phyloP scores from a whole-genome alignment of 2,888 invertebrate species.

The Leptura quadrifasciata region DNA sequence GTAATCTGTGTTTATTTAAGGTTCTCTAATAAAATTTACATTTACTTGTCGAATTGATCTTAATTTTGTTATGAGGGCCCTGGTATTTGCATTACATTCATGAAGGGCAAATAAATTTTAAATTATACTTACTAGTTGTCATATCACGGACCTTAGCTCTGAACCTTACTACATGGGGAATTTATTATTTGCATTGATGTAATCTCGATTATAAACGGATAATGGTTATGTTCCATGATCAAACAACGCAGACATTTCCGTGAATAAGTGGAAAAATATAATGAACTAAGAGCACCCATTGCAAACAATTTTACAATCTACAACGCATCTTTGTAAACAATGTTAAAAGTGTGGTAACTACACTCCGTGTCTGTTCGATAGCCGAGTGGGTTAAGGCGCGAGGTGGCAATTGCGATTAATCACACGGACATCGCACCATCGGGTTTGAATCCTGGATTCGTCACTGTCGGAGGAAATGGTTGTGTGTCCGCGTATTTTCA shows the following conservation, averaged over 20 bases:
- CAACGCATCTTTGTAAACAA: no score
- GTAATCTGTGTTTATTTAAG: background rate
- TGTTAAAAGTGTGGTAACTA: no score
- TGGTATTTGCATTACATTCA: background rate
- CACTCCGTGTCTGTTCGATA: no score
- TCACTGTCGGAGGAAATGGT: no score
- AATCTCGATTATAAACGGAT: background rate
- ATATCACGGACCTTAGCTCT: background rate
- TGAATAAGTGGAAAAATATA: background rate
- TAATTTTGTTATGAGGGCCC: background rate
- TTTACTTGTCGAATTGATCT: background rate
- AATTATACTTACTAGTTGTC: background rate
- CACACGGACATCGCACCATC: no score
- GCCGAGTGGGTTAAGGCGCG: no score
- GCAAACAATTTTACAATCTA: no score
- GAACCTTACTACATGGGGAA: background rate
- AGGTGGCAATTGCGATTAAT: no score
- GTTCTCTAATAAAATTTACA: background rate
- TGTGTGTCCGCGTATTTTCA: no score
- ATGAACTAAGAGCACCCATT: no score
- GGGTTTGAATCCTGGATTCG: no score
- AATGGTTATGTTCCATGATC: background rate
- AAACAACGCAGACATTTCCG: background rate
- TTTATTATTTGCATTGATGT: slow-evolving; percentile 11
- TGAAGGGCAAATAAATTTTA: background rate